Conservation (phyloP, 2,113 vertebrate genomes). For the Alces alces region DNA sequence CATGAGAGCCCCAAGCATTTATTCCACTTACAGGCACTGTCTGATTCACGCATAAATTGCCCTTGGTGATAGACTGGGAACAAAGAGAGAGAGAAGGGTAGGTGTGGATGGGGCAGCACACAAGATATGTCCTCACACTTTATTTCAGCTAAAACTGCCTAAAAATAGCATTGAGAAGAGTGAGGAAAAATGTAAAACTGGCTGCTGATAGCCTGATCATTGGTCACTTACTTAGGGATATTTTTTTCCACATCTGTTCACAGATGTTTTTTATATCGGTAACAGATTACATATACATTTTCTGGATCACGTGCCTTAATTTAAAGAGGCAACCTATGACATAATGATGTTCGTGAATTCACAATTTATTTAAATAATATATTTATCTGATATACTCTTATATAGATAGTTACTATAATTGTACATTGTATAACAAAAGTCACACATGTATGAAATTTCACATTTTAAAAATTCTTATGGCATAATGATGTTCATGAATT, state of each 20-base stretch:
- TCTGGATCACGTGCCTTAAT: not conserved
- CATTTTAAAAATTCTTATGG: not conserved
- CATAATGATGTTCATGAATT: not conserved
- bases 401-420: not conserved
- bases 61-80: not conserved
- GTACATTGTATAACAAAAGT: not conserved
- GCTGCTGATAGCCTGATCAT: no score
- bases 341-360: not conserved
- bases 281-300: not conserved
- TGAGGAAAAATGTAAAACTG: not conserved
- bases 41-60: fast-evolving
- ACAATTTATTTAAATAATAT: not conserved
- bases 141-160: not conserved
- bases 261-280: not conserved
- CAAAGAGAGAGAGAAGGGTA: not conserved
- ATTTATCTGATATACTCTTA: not conserved
- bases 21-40: not conserved
- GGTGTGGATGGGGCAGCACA: fast-evolving
- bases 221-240: not conserved
- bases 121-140: not conserved
- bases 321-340: not conserved
- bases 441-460: not conserved
- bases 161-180: not conserved
- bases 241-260: not conserved
- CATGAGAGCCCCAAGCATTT: not conserved